phyloP scores from a whole-genome alignment of 2,113 vertebrate species.

The Tympanuchus pallidicinctus region DNA sequence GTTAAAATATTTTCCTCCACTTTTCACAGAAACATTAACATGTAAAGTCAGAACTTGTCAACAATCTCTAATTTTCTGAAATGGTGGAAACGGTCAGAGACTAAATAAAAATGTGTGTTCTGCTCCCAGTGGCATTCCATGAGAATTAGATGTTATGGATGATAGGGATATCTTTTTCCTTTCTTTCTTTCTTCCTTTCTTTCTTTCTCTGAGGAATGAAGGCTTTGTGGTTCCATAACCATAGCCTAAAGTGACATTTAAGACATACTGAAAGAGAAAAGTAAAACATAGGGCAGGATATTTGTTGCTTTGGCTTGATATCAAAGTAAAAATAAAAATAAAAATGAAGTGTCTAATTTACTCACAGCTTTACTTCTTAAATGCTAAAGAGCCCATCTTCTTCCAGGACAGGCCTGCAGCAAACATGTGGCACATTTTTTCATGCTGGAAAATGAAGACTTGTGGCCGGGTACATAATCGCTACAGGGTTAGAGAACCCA shows the following conservation, averaged over 20 bases:
- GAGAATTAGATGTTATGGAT: neutral
- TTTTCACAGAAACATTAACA: neutral
- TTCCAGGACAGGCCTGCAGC: neutral
- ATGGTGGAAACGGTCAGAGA: neutral
- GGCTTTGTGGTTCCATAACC: neutral
- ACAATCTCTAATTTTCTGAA: neutral
- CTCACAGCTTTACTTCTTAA: slow-evolving; percentile 17
- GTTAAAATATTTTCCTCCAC: neutral
- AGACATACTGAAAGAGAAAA: neutral
- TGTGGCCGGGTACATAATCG: neutral
- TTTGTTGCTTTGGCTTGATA: neutral
- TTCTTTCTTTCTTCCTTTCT: neutral
- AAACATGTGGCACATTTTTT: neutral
- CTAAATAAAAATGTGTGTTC: neutral
- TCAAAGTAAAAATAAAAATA: neutral
- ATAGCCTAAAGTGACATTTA: slow-evolving; percentile 1
- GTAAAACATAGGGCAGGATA: neutral
- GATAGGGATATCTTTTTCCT: neutral
- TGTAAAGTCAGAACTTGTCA: neutral
- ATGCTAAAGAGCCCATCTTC: neutral
- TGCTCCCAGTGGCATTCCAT: neutral
- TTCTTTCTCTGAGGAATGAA: neutral
- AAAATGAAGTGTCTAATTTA: neutral
- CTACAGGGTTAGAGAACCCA: neutral
- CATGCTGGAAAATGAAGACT: neutral